Evolutionary conservation across 2,797 vertebrate genomes (phyloP).

Genomic region (Gadopsis marmoratus): DNA sequence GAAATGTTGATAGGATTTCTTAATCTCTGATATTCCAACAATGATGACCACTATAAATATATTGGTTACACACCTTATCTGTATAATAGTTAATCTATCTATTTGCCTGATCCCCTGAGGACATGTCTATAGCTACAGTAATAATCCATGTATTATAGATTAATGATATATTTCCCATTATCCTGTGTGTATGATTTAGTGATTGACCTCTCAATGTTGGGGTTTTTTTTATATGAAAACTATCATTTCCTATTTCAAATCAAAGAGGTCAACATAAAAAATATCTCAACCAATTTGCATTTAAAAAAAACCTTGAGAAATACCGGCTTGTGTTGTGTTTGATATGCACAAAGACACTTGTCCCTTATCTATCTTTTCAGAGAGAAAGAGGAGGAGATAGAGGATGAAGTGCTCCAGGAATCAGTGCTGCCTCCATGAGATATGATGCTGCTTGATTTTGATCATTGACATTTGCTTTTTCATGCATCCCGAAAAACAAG

Average conservation of each 20-base stretch:
- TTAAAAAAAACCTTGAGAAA: slow-evolving; percentile 85
- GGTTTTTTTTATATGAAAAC: slow-evolving; percentile 67
- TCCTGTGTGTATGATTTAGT: slow-evolving; percentile 75
- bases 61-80: slow-evolving; percentile 28
- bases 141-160: slow-evolving; percentile 79
- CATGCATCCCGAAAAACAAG: slow-evolving; percentile 85
- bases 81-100: slow-evolving; percentile 55
- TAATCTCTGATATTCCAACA: slow-evolving; percentile 18
- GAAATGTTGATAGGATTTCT: slow-evolving; percentile 11
- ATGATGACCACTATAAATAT: slow-evolving; percentile 1
- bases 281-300: slow-evolving; percentile 86
- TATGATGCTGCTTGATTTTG: slow-evolving; percentile 86
- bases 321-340: slow-evolving; percentile 77
- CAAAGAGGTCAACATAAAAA: slow-evolving; percentile 83
- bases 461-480: slow-evolving; percentile 88
- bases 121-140: slow-evolving; percentile 69
- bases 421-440: slow-evolving; percentile 80
- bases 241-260: slow-evolving; percentile 81
- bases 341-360: slow-evolving; percentile 87
- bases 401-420: slow-evolving; percentile 82
- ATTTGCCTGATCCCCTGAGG: slow-evolving; percentile 64
- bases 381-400: slow-evolving; percentile 71
- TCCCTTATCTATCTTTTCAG: slow-evolving; percentile 84
- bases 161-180: slow-evolving; percentile 76
- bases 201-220: slow-evolving; percentile 82